Evolutionary conservation across 2,888 invertebrate species (phyloP), one percentile per base, ranked within the genome.

Genomic region (Dryocosmus kuriphilus): DNA sequence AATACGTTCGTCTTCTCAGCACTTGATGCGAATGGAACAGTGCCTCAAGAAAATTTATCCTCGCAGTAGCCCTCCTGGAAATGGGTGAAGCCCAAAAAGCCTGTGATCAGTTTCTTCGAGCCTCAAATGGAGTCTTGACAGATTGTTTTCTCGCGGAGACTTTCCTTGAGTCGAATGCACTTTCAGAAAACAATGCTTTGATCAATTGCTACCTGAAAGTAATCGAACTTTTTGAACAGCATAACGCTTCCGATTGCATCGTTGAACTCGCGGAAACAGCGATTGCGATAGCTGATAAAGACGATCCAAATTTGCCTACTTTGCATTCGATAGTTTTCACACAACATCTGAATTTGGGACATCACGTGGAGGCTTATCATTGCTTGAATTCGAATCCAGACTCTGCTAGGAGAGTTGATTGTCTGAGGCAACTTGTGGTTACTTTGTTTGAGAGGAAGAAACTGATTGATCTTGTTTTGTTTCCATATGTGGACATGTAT

Each of bases 11-110:
- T 35, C 93, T 97, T 82, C 91, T 97, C 75, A 94, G 95, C 84
- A 94, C 93, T 30, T 96, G 98, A 97, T 98, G 97, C 91, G 95
- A 96, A 87, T 96, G 95, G 94, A 97, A 97, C 89, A 94, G 94
- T 38, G 95, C 95, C 81, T 96, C 97, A 55, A 93, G 97, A 93
- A 94, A 94, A 87, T 96, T 96, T 86, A 94, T 96, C 82, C 91
- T 96, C 55, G 96, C 95, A 0, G 93, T 96, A 9, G 94, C 96
- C 0, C 92, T 95, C 27, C 88, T 97, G 78, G 96, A 96, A 86
- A 92, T 92, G 86, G 95, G 96, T n/a, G 97, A 98, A 88, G 92
- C 95, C 0, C 94, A 95, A 80, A 97, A 97, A 89, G 97, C 98
- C 0, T 94, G 96, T 86, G 95, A 96, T 83, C 93, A 96, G 32